Conservation (phyloP, 1,140 invertebrate species). For the Ostrea denselamellosa region DNA sequence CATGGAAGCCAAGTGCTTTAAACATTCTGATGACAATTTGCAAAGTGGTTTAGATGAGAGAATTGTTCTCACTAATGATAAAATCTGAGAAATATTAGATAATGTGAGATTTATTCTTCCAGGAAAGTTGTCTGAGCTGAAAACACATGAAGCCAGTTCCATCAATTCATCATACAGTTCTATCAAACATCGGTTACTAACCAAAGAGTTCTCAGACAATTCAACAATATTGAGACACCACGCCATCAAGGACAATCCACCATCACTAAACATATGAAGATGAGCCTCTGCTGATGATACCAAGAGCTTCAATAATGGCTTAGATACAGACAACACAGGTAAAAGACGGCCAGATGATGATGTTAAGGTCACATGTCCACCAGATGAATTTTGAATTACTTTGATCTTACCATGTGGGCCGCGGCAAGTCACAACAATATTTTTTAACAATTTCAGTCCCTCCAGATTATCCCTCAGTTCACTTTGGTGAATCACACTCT, state of each 20-base stretch:
- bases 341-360: slow-evolving; percentile 55
- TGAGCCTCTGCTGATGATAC: slow-evolving; percentile 53
- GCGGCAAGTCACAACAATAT: slow-evolving; percentile 42
- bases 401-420: slow-evolving; percentile 57
- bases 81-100: slow-evolving; percentile 51
- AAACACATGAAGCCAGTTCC: slow-evolving; percentile 40
- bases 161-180: slow-evolving; percentile 57
- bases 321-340: slow-evolving; percentile 51
- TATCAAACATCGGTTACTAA: slow-evolving; percentile 39
- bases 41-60: slow-evolving; percentile 53
- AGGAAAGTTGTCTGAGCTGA: slow-evolving; percentile 31
- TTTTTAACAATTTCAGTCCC: slow-evolving; percentile 13
- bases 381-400: slow-evolving; percentile 58
- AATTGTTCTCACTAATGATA: slow-evolving; percentile 47
- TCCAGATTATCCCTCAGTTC: not conserved
- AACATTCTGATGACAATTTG: slow-evolving; percentile 16
- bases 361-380: slow-evolving; percentile 59
- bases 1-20: slow-evolving; percentile 33
- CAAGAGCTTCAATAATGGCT: slow-evolving; percentile 56
- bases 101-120: slow-evolving; percentile 41
- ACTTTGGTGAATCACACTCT: not conserved
- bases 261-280: slow-evolving; percentile 56
- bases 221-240: slow-evolving; percentile 49
- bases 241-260: slow-evolving; percentile 53
- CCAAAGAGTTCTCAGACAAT: slow-evolving; percentile 40